Percentiles rank a stretch among this genome's conserved stretches.
Conservation (phyloP, 2,797 vertebrate genomes). For the Coregonus sp. region DNA sequence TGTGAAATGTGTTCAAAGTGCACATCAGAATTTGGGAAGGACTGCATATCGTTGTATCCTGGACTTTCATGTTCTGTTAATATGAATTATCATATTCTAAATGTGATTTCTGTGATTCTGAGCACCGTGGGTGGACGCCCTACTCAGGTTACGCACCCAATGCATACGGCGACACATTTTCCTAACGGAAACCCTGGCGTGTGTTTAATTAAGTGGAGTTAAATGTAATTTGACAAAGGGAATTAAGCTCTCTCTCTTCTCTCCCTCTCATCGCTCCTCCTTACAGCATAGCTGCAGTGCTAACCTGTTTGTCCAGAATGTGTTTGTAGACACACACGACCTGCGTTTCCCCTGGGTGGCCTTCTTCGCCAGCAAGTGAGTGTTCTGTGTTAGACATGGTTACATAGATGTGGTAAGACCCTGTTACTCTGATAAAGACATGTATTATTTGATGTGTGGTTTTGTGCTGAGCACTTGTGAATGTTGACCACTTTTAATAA, state of each 20-base stretch:
- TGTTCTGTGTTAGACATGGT: constrained; percentile 19
- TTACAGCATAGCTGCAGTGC: constrained; percentile 97
- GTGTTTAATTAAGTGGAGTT: neutral
- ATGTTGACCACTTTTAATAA: neutral
- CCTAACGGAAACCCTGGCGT: too few species aligned
- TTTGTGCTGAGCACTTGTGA: neutral
- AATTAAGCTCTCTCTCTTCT: constrained; percentile 13
- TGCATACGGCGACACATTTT: too few species aligned
- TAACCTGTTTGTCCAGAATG: constrained; percentile 98
- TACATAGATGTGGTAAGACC: neutral
- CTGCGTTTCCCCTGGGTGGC: constrained; percentile 98
- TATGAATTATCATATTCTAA: too few species aligned
- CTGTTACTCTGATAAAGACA: too few species aligned
- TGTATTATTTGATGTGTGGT: constrained; percentile 44
- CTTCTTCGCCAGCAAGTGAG: constrained; percentile 99
- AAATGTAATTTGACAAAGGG: neutral
- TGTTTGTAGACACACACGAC: constrained; percentile 97
- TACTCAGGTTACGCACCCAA: too few species aligned
- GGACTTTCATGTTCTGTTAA: too few species aligned
- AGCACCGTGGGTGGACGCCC: too few species aligned
- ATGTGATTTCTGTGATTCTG: too few species aligned
- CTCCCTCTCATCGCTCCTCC: constrained; percentile 1
- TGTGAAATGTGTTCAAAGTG: too few species aligned
- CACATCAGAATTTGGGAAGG: too few species aligned
- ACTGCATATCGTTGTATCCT: too few species aligned